phyloP scores from a whole-genome alignment of 2,888 invertebrate genomes.

The Bombylius discolor region DNA sequence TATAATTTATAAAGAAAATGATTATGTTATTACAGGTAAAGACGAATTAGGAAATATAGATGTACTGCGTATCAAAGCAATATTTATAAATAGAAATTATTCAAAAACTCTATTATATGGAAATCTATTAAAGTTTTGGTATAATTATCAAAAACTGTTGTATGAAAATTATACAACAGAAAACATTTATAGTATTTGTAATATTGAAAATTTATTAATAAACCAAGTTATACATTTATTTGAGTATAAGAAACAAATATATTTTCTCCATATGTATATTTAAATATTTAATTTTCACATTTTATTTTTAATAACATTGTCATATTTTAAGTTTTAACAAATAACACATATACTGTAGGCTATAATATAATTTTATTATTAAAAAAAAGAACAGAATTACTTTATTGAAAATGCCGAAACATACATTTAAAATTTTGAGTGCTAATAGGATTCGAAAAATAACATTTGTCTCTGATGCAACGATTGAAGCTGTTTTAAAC shows the following conservation, averaged over 20 bases:
- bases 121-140: not conserved
- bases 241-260: not conserved
- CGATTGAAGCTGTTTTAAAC: not conserved
- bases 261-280: not conserved
- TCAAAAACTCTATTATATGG: conserved; percentile 2
- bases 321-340: no score
- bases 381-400: no score
- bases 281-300: no score
- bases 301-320: no score
- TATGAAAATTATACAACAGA: not conserved
- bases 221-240: not conserved
- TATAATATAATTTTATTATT: no score
- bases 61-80: not conserved
- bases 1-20: not conserved
- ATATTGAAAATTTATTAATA: not conserved
- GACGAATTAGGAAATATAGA: not conserved
- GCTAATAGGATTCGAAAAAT: not conserved
- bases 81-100: not conserved
- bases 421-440: not conserved
- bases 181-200: not conserved
- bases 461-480: not conserved
- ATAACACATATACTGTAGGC: no score
- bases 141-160: not conserved
- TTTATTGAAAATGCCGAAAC: no score
- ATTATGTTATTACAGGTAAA: not conserved